These are phyloP conservation scores for Tapirus terrestris DNA, from an alignment of 2,113 vertebrate genomes.

Conservation along the genomic window DNA sequence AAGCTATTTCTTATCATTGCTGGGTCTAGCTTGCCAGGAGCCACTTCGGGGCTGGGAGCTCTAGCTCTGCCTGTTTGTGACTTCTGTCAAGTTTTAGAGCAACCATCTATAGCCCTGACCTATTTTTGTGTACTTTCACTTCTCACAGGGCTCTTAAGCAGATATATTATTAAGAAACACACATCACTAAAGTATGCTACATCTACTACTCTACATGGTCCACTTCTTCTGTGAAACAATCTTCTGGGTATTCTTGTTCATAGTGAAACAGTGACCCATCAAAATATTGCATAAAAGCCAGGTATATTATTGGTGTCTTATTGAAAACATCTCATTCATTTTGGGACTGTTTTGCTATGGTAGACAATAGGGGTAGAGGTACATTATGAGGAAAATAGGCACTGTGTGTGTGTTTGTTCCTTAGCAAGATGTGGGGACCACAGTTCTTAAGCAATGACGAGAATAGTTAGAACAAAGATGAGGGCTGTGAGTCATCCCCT, in stretches of 20 bases:
- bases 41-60: neutral
- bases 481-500: neutral
- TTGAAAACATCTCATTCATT: neutral
- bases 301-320: neutral
- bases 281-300: neutral
- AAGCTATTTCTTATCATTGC: neutral
- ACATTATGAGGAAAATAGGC: neutral
- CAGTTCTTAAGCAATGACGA: neutral
- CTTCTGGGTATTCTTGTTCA: neutral
- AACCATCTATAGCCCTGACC: neutral
- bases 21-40: neutral
- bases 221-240: neutral
- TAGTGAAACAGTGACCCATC: neutral
- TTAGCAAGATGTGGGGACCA: neutral
- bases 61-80: neutral
- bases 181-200: neutral
- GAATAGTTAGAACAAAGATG: neutral
- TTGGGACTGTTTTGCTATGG: neutral
- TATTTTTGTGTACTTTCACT: neutral
- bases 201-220: neutral
- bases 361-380: neutral
- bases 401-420: neutral
- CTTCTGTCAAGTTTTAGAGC: neutral
- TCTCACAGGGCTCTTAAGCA: neutral
- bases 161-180: neutral